A percentile compares a stretch with the other conserved stretches of the same genome.
Evolutionary conservation across 2,888 invertebrate genomes (phyloP).

Genomic region (Papilio gigon): DNA sequence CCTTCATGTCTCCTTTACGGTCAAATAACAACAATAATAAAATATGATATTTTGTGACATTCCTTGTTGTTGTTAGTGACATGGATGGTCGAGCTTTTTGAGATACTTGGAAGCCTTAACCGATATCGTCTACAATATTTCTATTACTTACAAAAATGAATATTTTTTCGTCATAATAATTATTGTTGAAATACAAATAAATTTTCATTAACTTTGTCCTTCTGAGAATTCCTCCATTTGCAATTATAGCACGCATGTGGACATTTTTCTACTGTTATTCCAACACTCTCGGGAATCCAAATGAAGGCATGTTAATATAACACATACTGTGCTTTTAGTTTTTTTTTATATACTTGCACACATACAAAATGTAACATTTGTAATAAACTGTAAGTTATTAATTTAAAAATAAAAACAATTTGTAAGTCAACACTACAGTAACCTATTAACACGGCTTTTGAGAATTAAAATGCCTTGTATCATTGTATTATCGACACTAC

Average conservation of each 20-base stretch:
- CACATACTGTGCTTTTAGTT: neutral
- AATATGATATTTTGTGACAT: neutral
- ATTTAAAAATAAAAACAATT: no score
- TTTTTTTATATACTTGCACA: neutral
- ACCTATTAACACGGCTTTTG: no score
- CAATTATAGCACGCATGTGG: conserved; percentile 31
- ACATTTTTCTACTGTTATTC: conserved; percentile 22
- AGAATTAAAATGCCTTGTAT: neutral
- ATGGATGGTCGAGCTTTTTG: neutral
- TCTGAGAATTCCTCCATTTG: conserved; percentile 23
- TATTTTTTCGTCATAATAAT: neutral
- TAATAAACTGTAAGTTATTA: no score
- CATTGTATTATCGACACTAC: no score
- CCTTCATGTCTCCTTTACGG: neutral
- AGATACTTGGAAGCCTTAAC: neutral
- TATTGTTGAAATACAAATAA: conserved; percentile 5
- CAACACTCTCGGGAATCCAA: conserved; percentile 30
- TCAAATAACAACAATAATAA: neutral
- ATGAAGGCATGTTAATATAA: conserved; percentile 15
- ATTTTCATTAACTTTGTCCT: conserved; percentile 20
- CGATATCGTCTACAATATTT: neutral
- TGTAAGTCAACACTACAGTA: no score
- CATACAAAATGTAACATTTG: neutral
- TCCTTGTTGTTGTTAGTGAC: neutral
- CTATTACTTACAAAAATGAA: neutral